Percentiles rank a stretch among this genome's conserved stretches.
phyloP scores from a whole-genome alignment of 2,888 invertebrate species.

The Conus canariensis region DNA sequence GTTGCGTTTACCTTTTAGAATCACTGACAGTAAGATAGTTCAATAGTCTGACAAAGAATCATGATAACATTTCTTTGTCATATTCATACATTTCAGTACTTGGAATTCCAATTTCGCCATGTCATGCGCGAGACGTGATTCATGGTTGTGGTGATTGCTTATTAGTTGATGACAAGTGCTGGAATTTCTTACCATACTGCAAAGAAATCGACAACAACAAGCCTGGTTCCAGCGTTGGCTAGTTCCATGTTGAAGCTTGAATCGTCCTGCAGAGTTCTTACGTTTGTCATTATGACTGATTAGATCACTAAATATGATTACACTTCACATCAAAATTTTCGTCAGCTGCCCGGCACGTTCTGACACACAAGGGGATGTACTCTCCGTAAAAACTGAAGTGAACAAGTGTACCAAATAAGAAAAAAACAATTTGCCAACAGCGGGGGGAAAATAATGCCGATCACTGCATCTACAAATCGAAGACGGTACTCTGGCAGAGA shows the following conservation, averaged over 20 bases:
- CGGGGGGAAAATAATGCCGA: background rate
- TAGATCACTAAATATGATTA: background rate
- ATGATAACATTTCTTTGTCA: slow-evolving; percentile 20
- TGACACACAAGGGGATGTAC: background rate
- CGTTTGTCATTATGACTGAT: slow-evolving; percentile 52
- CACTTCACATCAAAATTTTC: background rate
- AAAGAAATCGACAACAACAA: slow-evolving; percentile 96
- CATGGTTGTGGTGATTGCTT: too few species aligned
- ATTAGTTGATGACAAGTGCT: background rate
- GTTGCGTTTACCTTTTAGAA: too few species aligned
- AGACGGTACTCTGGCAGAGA: background rate
- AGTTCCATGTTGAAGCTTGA: slow-evolving; percentile 91
- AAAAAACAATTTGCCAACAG: background rate
- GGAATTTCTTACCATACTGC: slow-evolving; percentile 88
- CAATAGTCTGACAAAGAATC: background rate
- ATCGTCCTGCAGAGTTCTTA: slow-evolving; percentile 82
- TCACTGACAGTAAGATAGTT: too few species aligned
- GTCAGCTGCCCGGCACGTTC: background rate
- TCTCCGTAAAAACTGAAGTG: background rate
- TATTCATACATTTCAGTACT: slow-evolving; percentile 12
- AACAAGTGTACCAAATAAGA: background rate
- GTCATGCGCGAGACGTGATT: too few species aligned
- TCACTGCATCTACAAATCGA: background rate
- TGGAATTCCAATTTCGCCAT: background rate
- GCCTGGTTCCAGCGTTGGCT: slow-evolving; percentile 89